Percentiles rank a stretch among this genome's conserved stretches.
Conservation (phyloP, 2,113 vertebrate genomes). For the Prionailurus viverrinus region DNA sequence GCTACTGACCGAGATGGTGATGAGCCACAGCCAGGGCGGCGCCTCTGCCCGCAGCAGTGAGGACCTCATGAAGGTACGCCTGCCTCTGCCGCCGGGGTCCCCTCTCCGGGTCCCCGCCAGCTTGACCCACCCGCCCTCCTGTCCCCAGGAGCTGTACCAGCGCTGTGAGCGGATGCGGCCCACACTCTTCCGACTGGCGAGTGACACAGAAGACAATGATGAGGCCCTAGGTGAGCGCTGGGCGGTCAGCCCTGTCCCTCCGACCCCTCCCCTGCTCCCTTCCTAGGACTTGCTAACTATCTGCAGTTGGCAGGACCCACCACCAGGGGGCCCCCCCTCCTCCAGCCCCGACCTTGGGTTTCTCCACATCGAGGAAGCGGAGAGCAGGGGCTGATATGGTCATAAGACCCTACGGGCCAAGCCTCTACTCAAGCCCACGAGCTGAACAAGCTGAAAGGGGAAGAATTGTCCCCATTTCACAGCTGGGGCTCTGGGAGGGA, state of each 20-base stretch:
- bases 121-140: not conserved
- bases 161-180: constrained; percentile 99
- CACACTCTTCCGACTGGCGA: constrained; percentile 96
- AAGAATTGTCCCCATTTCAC: not conserved
- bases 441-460: not conserved
- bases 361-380: not conserved
- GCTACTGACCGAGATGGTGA: constrained; percentile 96
- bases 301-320: not conserved
- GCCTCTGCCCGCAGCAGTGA: constrained; percentile 91
- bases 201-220: constrained; percentile 98
- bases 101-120: fast-evolving
- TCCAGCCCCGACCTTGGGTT: not conserved
- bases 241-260: not conserved
- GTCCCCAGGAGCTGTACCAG: constrained; percentile 94
- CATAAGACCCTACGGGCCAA: not conserved
- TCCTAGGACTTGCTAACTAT: not conserved
- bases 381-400: fast-evolving
- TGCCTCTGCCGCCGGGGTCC: not conserved
- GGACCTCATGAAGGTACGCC: constrained; percentile 95
- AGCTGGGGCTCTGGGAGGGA: not conserved
- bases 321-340: constrained; percentile 63
- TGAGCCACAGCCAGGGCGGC: constrained; percentile 91
- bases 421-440: not conserved
- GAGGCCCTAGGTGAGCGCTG: constrained; percentile 93
- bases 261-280: not conserved